These are phyloP conservation scores for Nyctibius grandis DNA, from an alignment of 2,797 vertebrate genomes.

Conservation along the genomic window DNA sequence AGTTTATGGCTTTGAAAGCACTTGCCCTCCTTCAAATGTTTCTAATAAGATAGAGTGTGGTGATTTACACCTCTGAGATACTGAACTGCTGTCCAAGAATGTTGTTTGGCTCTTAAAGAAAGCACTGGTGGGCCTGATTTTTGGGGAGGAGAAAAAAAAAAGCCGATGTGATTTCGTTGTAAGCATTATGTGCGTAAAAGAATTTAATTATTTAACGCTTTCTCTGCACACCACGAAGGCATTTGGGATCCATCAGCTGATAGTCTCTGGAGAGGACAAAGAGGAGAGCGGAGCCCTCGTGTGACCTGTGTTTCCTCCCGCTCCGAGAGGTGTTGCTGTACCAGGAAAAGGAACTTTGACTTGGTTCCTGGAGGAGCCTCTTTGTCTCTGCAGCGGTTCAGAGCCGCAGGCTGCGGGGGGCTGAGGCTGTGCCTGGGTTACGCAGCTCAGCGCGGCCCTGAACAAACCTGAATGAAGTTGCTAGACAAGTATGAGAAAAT, in stretches of 20 bases:
- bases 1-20: slow-evolving; percentile 66
- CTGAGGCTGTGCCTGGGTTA: neutral
- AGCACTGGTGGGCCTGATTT: slow-evolving; percentile 48
- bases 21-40: slow-evolving; percentile 69
- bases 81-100: slow-evolving; percentile 66
- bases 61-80: slow-evolving; percentile 72
- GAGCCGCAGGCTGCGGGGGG: fast-evolving
- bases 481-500: neutral
- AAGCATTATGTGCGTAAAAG: slow-evolving; percentile 2
- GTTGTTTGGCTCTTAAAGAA: slow-evolving; percentile 63
- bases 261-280: slow-evolving; percentile 5
- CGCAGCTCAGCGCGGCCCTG: too few species aligned
- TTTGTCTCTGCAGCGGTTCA: fast-evolving
- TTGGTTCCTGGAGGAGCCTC: neutral
- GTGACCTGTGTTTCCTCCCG: neutral
- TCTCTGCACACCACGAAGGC: neutral
- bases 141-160: neutral
- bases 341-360: neutral
- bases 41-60: slow-evolving; percentile 69
- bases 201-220: slow-evolving; percentile 53
- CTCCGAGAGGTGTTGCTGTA: neutral
- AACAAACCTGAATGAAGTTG: neutral
- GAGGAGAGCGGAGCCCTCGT: neutral
- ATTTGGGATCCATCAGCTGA: slow-evolving; percentile 22
- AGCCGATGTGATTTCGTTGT: slow-evolving; percentile 42